These are phyloP conservation scores for Dendronephthya gigantea DNA, from an alignment of 64 coral and sea anemone species.

Conservation along the genomic window DNA sequence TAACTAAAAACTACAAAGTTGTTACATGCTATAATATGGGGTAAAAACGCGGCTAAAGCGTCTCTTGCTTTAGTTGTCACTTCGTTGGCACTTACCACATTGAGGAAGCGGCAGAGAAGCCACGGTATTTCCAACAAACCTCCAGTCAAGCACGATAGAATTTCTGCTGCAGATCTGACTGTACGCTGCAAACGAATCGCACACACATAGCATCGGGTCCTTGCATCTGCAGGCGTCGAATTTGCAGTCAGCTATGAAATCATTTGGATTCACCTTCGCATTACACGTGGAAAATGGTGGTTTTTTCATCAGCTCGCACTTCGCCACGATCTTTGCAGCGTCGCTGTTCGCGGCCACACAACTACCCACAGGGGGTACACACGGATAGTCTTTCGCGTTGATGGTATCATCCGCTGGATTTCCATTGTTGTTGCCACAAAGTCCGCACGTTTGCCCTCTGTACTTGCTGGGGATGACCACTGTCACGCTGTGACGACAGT, in stretches of 20 bases:
- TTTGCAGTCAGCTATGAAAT: neutral
- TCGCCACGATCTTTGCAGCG: neutral
- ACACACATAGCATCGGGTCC: neutral
- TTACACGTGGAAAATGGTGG: neutral
- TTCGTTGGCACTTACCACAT: neutral
- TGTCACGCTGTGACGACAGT: neutral
- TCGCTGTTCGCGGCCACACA: neutral
- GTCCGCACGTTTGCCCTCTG: neutral
- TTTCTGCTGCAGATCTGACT: neutral
- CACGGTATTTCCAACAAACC: neutral
- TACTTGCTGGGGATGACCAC: neutral
- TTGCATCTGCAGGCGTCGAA: neutral
- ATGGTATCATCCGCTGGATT: neutral
- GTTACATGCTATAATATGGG: too few relatives aligned
- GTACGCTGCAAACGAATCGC: neutral
- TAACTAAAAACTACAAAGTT: too few relatives aligned
- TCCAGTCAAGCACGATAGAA: neutral
- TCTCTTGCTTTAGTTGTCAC: too few relatives aligned
- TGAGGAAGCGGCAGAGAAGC: neutral
- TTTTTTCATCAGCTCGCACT: neutral
- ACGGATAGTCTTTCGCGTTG: neutral
- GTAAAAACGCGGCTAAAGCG: too few relatives aligned
- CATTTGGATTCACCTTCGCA: neutral
- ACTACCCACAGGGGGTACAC: neutral
- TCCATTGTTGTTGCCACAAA: neutral